Conservation (phyloP, 2,113 vertebrate species). For the Microtus richardsoni region DNA sequence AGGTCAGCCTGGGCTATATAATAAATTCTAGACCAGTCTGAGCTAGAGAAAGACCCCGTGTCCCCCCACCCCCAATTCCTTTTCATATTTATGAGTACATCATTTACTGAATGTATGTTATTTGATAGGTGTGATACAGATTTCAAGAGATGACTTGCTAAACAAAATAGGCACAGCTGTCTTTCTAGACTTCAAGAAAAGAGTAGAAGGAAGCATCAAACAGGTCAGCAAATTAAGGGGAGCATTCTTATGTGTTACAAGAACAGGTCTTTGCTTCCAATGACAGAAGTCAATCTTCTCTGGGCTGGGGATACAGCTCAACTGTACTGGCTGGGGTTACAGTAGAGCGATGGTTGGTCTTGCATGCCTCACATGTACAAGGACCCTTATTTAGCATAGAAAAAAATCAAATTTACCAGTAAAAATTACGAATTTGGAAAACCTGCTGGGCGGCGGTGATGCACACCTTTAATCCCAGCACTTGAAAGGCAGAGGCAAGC, state of each 20-base stretch:
- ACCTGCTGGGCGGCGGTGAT: too few species aligned
- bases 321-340: too few species aligned
- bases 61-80: background rate
- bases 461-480: too few species aligned
- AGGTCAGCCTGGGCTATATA: background rate
- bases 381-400: background rate
- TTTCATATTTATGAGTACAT: background rate
- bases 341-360: background rate
- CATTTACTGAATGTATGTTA: background rate
- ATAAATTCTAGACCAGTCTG: background rate
- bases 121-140: background rate
- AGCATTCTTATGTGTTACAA: background rate
- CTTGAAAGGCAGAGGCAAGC: too few species aligned
- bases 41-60: background rate
- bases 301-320: background rate
- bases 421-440: constrained; percentile 43
- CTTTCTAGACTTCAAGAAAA: background rate
- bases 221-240: background rate
- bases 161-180: background rate
- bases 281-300: background rate
- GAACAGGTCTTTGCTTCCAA: background rate
- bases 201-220: background rate
- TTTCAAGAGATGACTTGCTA: background rate
- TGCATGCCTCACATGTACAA: background rate
- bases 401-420: background rate